Evolutionary conservation across 92 coral and sea anemone genomes (phyloP).

Genomic region (Zoanthus sociatus): DNA sequence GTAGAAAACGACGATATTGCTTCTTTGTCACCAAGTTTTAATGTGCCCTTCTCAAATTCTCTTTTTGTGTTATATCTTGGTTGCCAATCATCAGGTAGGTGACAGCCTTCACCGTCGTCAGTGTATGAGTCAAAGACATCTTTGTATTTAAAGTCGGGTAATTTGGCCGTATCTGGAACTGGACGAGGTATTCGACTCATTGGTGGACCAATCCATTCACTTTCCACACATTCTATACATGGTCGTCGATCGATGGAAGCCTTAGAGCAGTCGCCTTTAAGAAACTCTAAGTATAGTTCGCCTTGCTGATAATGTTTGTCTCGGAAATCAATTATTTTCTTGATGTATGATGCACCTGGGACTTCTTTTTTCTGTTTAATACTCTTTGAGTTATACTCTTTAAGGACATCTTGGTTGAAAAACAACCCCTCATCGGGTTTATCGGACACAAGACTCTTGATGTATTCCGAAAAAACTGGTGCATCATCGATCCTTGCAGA

Average conservation of each 20-base stretch:
- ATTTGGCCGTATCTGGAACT: conserved; percentile 45
- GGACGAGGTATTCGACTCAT: conserved; percentile 61
- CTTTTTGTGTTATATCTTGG: conserved; percentile 62
- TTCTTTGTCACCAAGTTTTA: conserved; percentile 63
- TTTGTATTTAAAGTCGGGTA: conserved; percentile 60
- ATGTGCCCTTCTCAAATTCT: conserved; percentile 59
- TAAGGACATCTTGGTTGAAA: conserved; percentile 44
- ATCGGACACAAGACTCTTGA: conserved; percentile 13
- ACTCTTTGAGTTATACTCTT: conserved; percentile 40
- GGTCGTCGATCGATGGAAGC: conserved; percentile 45
- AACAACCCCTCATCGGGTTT: conserved; percentile 13
- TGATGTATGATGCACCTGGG: conserved; percentile 45
- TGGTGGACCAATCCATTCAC: conserved; percentile 62
- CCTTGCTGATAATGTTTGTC: conserved; percentile 45
- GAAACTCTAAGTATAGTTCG: conserved; percentile 49
- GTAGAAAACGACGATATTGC: conserved; percentile 57
- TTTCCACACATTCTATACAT: conserved; percentile 37
- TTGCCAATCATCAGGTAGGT: conserved; percentile 63
- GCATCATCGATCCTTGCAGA: conserved; percentile 56
- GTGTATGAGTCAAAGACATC: conserved; percentile 56
- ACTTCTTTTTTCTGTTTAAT: conserved; percentile 27
- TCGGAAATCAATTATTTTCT: conserved; percentile 27
- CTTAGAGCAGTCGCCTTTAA: conserved; percentile 52
- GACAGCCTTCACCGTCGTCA: conserved; percentile 27
- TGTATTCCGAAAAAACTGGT: conserved; percentile 51